These are phyloP conservation scores for Celastrina argiolus DNA, from an alignment of 2,888 invertebrate genomes.

Conservation along the genomic window DNA sequence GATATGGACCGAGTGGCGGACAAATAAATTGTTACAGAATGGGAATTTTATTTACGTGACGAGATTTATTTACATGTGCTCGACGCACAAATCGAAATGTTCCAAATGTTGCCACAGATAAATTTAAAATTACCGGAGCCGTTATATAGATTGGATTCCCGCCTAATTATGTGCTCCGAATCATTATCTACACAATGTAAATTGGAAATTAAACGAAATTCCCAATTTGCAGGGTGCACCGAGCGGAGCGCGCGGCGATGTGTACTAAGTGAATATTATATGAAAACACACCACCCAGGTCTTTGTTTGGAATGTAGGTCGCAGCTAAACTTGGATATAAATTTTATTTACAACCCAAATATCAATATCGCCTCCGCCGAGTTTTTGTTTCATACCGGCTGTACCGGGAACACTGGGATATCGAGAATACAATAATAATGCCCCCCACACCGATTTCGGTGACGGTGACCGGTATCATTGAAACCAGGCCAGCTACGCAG, in stretches of 20 bases:
- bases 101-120: background rate
- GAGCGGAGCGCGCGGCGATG: background rate
- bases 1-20: background rate
- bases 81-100: background rate
- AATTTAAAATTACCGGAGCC: background rate
- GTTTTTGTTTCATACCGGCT: background rate
- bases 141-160: background rate
- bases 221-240: background rate
- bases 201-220: slow-evolving; percentile 5
- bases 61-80: slow-evolving; percentile 5
- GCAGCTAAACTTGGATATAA: slow-evolving; percentile 23
- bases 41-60: background rate
- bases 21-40: background rate
- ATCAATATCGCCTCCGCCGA: slow-evolving; percentile 18
- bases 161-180: background rate
- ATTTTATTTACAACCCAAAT: slow-evolving; percentile 22
- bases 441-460: no score
- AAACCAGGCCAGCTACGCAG: no score
- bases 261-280: slow-evolving; percentile 21
- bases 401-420: no score
- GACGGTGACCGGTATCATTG: no score
- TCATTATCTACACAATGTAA: slow-evolving; percentile 9
- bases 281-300: background rate
- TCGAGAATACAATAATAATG: no score
- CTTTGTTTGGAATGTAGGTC: slow-evolving; percentile 24